Conservation (phyloP, 2,888 invertebrate species). For the Beris chalybata region DNA sequence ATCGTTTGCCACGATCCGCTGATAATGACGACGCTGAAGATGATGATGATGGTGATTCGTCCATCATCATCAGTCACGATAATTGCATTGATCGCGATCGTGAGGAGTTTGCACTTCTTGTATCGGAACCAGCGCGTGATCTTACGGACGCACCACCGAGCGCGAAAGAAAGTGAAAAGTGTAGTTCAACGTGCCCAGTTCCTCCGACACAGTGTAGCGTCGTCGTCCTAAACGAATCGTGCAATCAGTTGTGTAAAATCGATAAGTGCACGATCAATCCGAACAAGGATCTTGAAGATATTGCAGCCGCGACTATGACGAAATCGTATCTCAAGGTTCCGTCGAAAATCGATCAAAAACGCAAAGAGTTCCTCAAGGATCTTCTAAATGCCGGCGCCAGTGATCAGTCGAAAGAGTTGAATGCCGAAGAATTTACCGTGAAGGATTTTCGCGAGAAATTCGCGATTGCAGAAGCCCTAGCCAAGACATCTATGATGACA, state of each 20-base stretch:
- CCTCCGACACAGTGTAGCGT: too few species aligned
- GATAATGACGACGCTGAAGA: too few species aligned
- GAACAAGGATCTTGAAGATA: conserved; percentile 19
- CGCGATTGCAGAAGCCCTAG: conserved; percentile 62
- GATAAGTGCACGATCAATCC: conserved; percentile 43
- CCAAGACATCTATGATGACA: conserved; percentile 62
- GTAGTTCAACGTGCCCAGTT: too few species aligned
- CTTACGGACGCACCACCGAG: too few species aligned
- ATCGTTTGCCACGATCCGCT: too few species aligned
- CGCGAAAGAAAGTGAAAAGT: too few species aligned
- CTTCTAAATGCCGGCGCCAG: conserved; percentile 40
- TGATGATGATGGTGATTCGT: too few species aligned
- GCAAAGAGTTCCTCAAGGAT: conserved; percentile 46
- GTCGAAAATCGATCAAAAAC: conserved; percentile 44
- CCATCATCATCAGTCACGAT: conserved; percentile 9
- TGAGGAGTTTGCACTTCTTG: too few species aligned
- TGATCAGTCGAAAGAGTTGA: neutral
- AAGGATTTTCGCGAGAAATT: conserved; percentile 58
- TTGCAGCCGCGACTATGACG: neutral
- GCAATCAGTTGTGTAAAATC: conserved; percentile 48
- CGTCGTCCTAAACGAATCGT: conserved; percentile 47
- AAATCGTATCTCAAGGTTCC: conserved; percentile 37
- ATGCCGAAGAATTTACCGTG: conserved; percentile 39
- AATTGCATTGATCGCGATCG: neutral
- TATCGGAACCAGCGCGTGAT: too few species aligned